Evolutionary conservation across 64 coral and sea anemone genomes (phyloP), one percentile per base, ranked within the genome.

Genomic region (Porites australiensis): DNA sequence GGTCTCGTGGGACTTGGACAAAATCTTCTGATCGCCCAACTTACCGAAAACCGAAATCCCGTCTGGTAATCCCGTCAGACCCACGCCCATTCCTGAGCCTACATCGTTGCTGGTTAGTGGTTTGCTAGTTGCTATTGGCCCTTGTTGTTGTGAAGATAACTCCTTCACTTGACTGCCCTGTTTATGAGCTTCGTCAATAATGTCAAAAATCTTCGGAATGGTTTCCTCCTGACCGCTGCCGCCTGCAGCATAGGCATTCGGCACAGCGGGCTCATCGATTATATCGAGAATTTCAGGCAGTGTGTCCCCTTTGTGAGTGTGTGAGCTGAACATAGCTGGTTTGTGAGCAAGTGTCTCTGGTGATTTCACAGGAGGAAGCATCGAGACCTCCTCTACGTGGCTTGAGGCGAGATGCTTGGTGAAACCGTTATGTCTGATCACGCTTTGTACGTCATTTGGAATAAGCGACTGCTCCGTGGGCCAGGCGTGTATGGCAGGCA

Each of bases 51-150:
- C 95, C 19, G 95, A 98, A 71, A 98, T 94, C 2, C 95, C 95
- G 13, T 98, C 77, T 4, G 95, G 95, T 27, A 98, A 75, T 59
- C 86, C 90, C 50, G 86, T 94, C 57, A 98, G 88, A 23, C 95
- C 95, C 11, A 98, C 92, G 44, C 95, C 95, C 94, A 99, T 99
- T 15, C 98, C 98, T 69, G 98, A 99, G 88, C 98, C 98, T 57
- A 91, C 94, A 64, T 99, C 98, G 44, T 89, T 88, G 85, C 92
- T 93, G 71, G 89, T 90, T 86, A 95, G 93, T 80, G 79, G 79
- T 95, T 98, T 98, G 96, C 96, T 98, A 99, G 98, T 99, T 99
- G 98, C 98, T 99, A 92, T 99, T 99, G 98, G 84, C 98, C 88
- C 91, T 71, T 88, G 72, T 46, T 84, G 43, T 70, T 87, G 55